Base-by-base conservation (phyloP, 1,140 invertebrate species). In the Lepidostoma basale region DNA sequence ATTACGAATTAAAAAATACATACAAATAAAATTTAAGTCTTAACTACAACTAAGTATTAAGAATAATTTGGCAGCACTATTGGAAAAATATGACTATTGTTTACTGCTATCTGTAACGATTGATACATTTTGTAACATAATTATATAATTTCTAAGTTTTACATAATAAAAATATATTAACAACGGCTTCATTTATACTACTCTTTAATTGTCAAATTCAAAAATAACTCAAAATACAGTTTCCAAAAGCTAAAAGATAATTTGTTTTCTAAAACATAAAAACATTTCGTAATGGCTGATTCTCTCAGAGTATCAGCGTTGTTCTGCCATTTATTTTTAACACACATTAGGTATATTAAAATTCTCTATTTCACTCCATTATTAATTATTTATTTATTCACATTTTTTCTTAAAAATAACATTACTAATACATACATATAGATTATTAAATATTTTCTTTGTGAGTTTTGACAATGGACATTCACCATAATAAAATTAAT, bases 11-110 rank as follows among this genome's bases (percentile, higher is more conserved):
- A 64, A 73, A 69, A 67, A 68, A 69, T 72, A 73, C 64, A 73
- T 63, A 69, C 69, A 39, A 68, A 73, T 60, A 65, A 64, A 62
- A 63, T 72, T 66, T 66, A 62, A 58, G 20, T 52, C 62, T 68
- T 59, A 62, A 58, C 60, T 52, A 68, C 56, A 62, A 18, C 62
- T 72, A 72, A 62, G 30, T 69, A 67, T 69, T 73, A 72, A 69
- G 59, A 67, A 69, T 73, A 69, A 73, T 73, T 73, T 73, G 71
- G 71, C 71, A 73, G 71, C 71, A 36, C 71, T 73, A 73, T 73
- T 73, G 71, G 67, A 73, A 73, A 73, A 73, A 73, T 73, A 73
- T 73, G 40, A 72, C 70, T 72, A 73, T 73, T 67, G 59, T 60
- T 72, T 60, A 68, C 62, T 33, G 18, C 39, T 73, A 69, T 36